Conservation (phyloP, 2,888 invertebrate species). For the Lamellibrachia columna region DNA sequence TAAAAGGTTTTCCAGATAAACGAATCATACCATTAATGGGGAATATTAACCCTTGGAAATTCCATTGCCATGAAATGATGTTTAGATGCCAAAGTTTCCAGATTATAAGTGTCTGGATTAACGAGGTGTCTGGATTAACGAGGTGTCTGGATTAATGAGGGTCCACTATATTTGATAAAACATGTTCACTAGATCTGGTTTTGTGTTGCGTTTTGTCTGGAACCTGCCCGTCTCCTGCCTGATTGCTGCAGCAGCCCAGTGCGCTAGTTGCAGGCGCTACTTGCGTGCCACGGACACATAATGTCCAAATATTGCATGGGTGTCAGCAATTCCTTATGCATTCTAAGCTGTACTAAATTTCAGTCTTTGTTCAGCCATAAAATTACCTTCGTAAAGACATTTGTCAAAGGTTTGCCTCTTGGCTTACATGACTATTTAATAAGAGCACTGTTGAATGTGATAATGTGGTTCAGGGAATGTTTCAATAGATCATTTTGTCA, state of each 20-base stretch:
- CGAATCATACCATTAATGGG: neutral
- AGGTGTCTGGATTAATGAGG: too few relatives aligned
- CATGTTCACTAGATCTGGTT: neutral
- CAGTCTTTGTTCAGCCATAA: neutral
- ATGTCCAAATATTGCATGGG: neutral
- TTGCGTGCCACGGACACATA: neutral
- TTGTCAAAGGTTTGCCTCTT: neutral
- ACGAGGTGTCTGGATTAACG: too few relatives aligned
- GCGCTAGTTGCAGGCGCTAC: neutral
- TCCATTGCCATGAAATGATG: too few relatives aligned
- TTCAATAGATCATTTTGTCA: neutral
- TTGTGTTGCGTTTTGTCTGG: neutral
- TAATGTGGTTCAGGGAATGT: neutral
- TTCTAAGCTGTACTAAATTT: conserved; percentile 5
- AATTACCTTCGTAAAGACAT: neutral
- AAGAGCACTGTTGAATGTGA: neutral
- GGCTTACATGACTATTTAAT: neutral
- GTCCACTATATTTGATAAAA: too few relatives aligned
- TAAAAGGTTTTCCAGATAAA: neutral
- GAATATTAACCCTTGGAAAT: too few relatives aligned
- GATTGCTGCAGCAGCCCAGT: neutral
- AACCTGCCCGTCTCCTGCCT: neutral
- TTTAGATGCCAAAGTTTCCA: too few relatives aligned
- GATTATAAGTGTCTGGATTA: too few relatives aligned
- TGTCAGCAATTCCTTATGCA: neutral